Evolutionary conservation across 2,888 invertebrate genomes (phyloP), one percentile per base, ranked within the genome.

Genomic region (Zaprionus bogoriensis): DNA sequence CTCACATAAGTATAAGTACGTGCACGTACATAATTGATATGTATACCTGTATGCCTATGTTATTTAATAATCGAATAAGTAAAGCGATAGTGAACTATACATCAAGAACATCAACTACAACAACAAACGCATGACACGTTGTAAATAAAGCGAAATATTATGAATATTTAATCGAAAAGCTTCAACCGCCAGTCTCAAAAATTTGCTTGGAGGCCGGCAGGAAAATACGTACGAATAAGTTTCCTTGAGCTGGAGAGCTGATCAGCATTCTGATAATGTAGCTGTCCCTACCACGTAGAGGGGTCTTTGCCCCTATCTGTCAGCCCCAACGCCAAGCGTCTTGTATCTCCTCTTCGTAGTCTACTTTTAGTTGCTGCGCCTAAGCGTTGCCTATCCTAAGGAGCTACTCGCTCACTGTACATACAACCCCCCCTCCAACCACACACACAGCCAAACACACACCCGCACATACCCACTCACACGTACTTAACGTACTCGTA

Each of bases 91-190:
- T n/a, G 27, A 57, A 45, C 30, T 60, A 57, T 53, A 50, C 67
- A 38, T 57, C 32, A 14, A 51, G 3, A 48, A 45, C 7, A 25
- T 12, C 2, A 27, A 10, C 3, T 5, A 46, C 17, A 25, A 30
- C 38, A 9, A 17, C 4, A 23, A 19, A 45, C 22, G 62, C 74
- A 72, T 74, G 74, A 71, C 68, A 73, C 53, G 53, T 67, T 72
- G 70, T 67, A 73, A 71, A 71, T 71, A 73, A 73, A 73, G 64
- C 72, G 74, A 72, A 67, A 67, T 73, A 71, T 54, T 57, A 52
- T 57, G 52, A 61, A 61, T 68, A 67, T 62, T 58, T 54, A 39
- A 60, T 30, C 52, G 23, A 47, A 47, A 45, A 17, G 19, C 27
- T 23, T 17, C 4, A 27, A 32, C 10, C n/a, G 28, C 10, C 4